Percentiles rank a stretch among this genome's conserved stretches.
Evolutionary conservation across 2,113 vertebrate species (phyloP).

Genomic region (Lamprotornis superbus): DNA sequence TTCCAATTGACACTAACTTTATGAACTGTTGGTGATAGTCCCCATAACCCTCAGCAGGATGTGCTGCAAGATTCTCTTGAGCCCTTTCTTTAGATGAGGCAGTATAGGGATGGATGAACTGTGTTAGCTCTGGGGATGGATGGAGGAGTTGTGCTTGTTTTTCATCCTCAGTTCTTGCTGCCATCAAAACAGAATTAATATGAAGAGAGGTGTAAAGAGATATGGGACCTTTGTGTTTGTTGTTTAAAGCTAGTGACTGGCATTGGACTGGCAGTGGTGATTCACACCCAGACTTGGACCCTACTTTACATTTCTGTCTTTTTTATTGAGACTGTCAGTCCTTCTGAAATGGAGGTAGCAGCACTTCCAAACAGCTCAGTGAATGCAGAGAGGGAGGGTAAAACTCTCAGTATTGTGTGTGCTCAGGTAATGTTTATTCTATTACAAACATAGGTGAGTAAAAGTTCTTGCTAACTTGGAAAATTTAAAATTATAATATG

Average conservation of each 20-base stretch:
- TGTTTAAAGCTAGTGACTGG: background rate
- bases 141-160: background rate
- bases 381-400: background rate
- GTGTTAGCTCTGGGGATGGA: background rate
- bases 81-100: background rate
- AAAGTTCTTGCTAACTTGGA: background rate
- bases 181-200: background rate
- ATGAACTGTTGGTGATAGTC: background rate
- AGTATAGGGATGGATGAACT: background rate
- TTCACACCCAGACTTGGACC: background rate
- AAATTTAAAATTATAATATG: background rate
- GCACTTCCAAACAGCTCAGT: background rate
- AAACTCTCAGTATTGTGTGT: background rate
- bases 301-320: background rate
- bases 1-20: background rate
- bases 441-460: background rate
- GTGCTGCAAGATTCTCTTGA: background rate
- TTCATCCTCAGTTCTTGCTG: background rate
- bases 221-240: background rate
- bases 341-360: background rate
- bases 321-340: background rate
- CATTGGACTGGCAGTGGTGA: background rate
- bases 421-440: background rate
- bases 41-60: background rate
- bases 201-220: background rate